A percentile compares a stretch with the other conserved stretches of the same genome.
Conservation (phyloP, 2,797 vertebrate species). For the Eptatretus atami region DNA sequence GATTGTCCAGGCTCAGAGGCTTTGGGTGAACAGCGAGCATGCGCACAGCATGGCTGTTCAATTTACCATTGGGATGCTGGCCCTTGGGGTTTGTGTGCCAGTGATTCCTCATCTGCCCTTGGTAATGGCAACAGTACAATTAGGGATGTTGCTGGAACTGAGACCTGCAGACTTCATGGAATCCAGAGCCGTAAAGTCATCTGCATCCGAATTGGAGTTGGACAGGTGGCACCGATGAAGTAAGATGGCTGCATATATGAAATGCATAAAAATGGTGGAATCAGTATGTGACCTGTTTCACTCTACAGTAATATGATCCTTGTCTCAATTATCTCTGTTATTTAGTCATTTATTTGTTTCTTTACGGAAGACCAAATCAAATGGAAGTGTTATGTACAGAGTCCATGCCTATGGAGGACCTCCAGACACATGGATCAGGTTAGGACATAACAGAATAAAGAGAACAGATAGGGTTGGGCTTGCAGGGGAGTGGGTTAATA, state of each 20-base stretch:
- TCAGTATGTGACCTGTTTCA: too few relatives aligned
- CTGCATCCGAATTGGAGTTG: conserved; percentile 35
- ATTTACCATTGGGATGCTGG: conserved; percentile 1
- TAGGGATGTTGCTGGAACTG: conserved; percentile 8
- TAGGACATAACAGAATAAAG: too few relatives aligned
- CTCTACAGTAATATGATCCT: too few relatives aligned
- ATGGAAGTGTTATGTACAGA: too few relatives aligned
- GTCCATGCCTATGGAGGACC: too few relatives aligned
- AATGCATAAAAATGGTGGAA: too few relatives aligned
- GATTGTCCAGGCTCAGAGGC: neutral
- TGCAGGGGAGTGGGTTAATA: too few relatives aligned
- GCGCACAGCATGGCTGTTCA: neutral
- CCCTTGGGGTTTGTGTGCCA: neutral
- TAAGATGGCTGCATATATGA: conserved; percentile 12
- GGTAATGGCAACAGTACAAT: neutral
- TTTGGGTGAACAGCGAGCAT: neutral
- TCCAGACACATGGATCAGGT: too few relatives aligned
- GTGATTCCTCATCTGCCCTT: neutral
- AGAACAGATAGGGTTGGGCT: too few relatives aligned
- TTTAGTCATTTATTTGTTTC: too few relatives aligned
- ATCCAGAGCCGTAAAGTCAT: conserved; percentile 37
- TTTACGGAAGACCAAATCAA: too few relatives aligned
- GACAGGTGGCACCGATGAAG: conserved; percentile 46
- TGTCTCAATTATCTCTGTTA: too few relatives aligned
- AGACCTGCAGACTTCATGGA: conserved; percentile 27